Conservation (phyloP, 35 echinoderm and acorn worm species). For the Amphiura filiformis region DNA sequence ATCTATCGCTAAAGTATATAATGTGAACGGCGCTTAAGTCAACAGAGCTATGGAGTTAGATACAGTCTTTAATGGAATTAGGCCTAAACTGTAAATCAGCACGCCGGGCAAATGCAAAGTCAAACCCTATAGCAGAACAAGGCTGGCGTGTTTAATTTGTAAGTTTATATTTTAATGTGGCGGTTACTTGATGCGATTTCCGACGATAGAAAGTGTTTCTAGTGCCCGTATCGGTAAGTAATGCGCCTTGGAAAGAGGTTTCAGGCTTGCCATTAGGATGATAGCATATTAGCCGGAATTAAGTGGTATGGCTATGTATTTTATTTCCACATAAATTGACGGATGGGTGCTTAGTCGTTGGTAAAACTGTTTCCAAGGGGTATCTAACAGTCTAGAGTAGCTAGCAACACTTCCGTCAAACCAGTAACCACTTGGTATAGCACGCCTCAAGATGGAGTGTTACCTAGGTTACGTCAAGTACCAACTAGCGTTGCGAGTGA, state of each 20-base stretch:
- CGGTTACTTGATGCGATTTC: slow-evolving; percentile 10
- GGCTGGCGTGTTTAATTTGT: slow-evolving; percentile 7
- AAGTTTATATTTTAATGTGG: neutral
- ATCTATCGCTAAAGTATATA: slow-evolving; percentile 7
- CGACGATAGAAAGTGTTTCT: neutral
- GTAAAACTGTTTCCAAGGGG: neutral
- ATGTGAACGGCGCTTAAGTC: slow-evolving; percentile 9
- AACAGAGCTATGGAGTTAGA: slow-evolving; percentile 5
- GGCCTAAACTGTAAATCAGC: slow-evolving; percentile 1
- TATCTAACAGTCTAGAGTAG: neutral
- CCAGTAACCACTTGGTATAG: neutral
- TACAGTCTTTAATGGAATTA: neutral
- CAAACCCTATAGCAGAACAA: neutral
- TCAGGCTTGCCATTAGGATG: neutral
- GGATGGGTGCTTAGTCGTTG: slow-evolving; percentile 1
- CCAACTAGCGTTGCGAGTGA: neutral
- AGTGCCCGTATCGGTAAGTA: neutral
- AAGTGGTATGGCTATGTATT: slow-evolving; percentile 1
- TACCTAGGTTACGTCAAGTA: neutral
- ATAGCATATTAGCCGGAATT: slow-evolving; percentile 12
- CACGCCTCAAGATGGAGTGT: neutral
- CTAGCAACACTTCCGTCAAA: neutral
- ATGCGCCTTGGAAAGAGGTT: neutral
- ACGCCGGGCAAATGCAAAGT: neutral
- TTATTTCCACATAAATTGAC: slow-evolving; percentile 7